Conservation (phyloP, 2,888 invertebrate species). For the Cybosia mesomella region DNA sequence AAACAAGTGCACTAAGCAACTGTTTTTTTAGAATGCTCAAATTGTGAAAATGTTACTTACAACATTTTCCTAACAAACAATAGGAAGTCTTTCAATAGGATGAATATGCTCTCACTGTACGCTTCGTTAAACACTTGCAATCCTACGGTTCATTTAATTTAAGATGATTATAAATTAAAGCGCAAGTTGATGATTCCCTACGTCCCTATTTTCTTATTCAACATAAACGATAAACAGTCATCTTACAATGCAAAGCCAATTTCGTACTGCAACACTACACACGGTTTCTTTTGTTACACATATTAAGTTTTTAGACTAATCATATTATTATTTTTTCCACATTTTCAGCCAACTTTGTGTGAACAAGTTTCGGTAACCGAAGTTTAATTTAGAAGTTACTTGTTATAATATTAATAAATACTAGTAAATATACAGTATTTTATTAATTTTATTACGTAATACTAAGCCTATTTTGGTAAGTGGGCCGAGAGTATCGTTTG, state of each 20-base stretch:
- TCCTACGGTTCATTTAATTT: not conserved
- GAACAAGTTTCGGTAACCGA: conserved; percentile 84
- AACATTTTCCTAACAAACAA: not conserved
- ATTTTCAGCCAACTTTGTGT: conserved; percentile 87
- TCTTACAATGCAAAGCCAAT: conserved; percentile 15
- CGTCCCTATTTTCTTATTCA: not conserved
- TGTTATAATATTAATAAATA: conserved; percentile 72
- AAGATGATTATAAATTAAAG: not conserved
- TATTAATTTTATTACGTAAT: conserved; percentile 72
- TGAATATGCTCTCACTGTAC: not conserved
- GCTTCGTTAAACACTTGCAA: not conserved
- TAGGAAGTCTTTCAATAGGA: not conserved
- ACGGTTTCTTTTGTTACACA: conserved; percentile 44
- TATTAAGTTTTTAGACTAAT: conserved; percentile 74
- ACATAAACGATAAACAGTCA: not conserved
- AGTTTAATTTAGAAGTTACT: conserved; percentile 80
- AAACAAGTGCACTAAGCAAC: not conserved
- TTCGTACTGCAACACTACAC: conserved; percentile 15
- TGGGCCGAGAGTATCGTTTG: conserved; percentile 68
- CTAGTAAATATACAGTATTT: conserved; percentile 74
- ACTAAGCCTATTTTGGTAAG: conserved; percentile 79
- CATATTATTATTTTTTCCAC: conserved; percentile 75
- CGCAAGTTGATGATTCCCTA: not conserved
- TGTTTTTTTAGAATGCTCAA: not conserved
- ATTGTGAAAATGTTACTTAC: not conserved